Base-by-base conservation (phyloP, 1,140 invertebrate species). In the Scaptomyza montana region DNA sequence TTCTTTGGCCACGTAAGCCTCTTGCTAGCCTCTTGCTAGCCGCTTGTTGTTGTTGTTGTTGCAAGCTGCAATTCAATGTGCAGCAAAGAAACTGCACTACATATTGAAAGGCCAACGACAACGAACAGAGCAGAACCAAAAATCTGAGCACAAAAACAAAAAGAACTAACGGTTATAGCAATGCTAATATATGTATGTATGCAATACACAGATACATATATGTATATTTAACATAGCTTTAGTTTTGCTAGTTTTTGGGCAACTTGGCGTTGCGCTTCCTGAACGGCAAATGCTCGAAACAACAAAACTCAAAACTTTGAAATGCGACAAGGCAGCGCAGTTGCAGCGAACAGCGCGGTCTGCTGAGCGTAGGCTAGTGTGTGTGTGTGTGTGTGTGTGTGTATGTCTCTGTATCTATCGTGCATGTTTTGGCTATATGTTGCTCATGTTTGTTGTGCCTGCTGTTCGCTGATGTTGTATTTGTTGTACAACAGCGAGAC, bases 351-450 rank as follows among this genome's bases (percentile, higher is more conserved):
- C 67, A 64, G 68, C 55, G 55, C 69, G 46, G 49, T 45, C 50
- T 62, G 55, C 56, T 36, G 41, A 33, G 30, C 21, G 21, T 33
- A 33, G 30, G 50, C 57, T 47, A 10, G n/a, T n/a, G n/a, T 39
- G 51, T 30, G 5, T 60, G 1, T 33, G 30, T 33, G 5, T 33
- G 41, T 59, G 50, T 57, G 64, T 69, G 65, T 73, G 50, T 62
- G 46, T 68, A 36, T 46, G 54, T 53, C 12, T 39, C 28, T 87
- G 78, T 87, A 87, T 87, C 84, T 87, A 89, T 87, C 71, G 82
- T 78, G 30, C 30, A 76, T 87, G 79, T 87, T 89, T 89, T 87
- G 82, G 73, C 84, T 89, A 82, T 79, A 89, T 89, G 73, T 72
- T 78, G 74, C 77, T 85, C 46, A 71, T 86, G 78, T 80, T 87